Conservation (phyloP, 2,888 invertebrate species). For the Drosophila robusta region DNA sequence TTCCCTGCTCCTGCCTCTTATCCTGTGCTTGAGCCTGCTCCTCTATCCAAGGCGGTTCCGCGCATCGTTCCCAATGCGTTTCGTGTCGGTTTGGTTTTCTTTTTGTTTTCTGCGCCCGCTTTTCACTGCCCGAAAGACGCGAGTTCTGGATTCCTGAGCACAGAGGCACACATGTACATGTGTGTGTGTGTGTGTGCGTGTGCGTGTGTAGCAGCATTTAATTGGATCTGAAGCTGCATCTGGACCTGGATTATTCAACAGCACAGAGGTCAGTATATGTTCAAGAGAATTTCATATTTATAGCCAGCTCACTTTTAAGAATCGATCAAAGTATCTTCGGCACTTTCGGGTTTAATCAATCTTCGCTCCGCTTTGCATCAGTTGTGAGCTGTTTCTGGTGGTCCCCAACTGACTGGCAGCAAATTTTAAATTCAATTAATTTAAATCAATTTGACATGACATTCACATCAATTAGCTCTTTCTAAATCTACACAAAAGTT, state of each 20-base stretch:
- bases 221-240: slow-evolving; percentile 27
- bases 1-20: slow-evolving; percentile 6
- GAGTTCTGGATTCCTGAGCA: slow-evolving; percentile 47
- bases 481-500: background rate
- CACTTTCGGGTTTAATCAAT: slow-evolving; percentile 31
- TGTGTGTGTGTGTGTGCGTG: slow-evolving; percentile 23
- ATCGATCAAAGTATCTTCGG: slow-evolving; percentile 12
- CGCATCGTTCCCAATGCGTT: slow-evolving; percentile 59
- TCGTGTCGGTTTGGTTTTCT: slow-evolving; percentile 42
- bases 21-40: slow-evolving; percentile 24
- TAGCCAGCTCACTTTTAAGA: background rate
- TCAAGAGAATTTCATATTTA: background rate
- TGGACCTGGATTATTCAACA: slow-evolving; percentile 53
- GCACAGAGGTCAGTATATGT: slow-evolving; percentile 58
- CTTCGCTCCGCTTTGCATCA: slow-evolving; percentile 12
- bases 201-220: slow-evolving; percentile 39
- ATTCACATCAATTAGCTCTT: slow-evolving; percentile 11
- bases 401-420: slow-evolving; percentile 12
- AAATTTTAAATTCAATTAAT: slow-evolving; percentile 63
- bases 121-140: slow-evolving; percentile 46
- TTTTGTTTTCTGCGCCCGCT: slow-evolving; percentile 39
- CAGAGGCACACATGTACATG: slow-evolving; percentile 12
- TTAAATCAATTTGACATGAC: slow-evolving; percentile 53
- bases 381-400: slow-evolving; percentile 39
- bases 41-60: slow-evolving; percentile 4